These are phyloP conservation scores for Theodoxus fluviatilis DNA, from an alignment of 2,888 invertebrate species.

Conservation along the genomic window DNA sequence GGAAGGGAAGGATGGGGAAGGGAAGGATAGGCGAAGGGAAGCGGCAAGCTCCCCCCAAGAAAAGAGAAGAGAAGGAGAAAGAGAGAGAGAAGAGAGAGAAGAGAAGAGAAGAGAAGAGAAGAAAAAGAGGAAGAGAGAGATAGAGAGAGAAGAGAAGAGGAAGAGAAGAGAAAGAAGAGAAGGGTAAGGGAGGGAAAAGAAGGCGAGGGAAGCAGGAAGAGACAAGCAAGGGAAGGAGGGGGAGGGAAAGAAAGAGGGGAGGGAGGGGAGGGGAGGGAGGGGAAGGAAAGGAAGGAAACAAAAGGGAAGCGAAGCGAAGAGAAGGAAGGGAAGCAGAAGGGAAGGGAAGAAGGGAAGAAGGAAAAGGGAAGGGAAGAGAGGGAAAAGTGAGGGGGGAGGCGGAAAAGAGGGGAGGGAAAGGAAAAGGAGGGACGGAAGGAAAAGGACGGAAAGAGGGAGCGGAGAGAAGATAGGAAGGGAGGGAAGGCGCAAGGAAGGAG, in stretches of 20 bases:
- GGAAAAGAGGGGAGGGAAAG: slow-evolving; percentile 15
- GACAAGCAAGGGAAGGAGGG: neutral
- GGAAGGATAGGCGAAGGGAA: too few species aligned
- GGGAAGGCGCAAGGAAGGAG: too few species aligned
- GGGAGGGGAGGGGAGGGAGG: slow-evolving; percentile 1
- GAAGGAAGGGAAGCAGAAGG: neutral
- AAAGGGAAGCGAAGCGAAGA: neutral
- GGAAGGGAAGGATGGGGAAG: too few species aligned
- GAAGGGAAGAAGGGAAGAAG: neutral
- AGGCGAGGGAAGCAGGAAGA: slow-evolving; percentile 10
- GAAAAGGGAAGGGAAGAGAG: slow-evolving; percentile 11
- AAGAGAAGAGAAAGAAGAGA: neutral
- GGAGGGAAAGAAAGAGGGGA: neutral
- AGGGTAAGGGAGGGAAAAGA: too few species aligned
- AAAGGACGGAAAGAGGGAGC: neutral
- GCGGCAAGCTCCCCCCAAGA: too few species aligned
- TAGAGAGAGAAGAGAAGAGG: slow-evolving; percentile 7
- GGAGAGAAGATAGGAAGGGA: too few species aligned
- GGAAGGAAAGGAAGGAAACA: neutral
- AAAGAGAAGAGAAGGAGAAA: too few species aligned
- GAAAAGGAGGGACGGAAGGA: slow-evolving; percentile 1
- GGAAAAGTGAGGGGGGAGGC: slow-evolving; percentile 21
- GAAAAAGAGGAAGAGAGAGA: slow-evolving; percentile 9
- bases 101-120: too few species aligned
- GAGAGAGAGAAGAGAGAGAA: too few species aligned